Conservation (phyloP, 2,113 vertebrate genomes). For the Lota lota region DNA sequence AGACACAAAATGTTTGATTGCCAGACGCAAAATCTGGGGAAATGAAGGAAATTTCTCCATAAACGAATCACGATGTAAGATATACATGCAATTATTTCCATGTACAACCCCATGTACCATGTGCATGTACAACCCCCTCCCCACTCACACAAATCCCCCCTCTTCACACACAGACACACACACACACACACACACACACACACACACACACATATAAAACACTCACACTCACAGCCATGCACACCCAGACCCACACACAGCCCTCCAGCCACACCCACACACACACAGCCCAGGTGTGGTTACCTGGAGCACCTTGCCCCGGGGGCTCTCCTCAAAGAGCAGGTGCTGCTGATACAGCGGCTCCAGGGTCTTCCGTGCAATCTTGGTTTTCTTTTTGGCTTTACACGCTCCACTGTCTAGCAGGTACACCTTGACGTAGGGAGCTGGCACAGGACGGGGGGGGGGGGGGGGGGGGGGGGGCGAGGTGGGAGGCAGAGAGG, state of each 20-base stretch:
- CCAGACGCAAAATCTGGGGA: no score
- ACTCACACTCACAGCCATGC: background rate
- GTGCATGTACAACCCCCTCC: no score
- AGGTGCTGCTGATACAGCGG: conserved; percentile 96
- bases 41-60: no score
- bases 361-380: conserved; percentile 98
- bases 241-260: background rate
- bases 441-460: conserved; percentile 72
- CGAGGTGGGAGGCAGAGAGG: no score
- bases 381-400: conserved; percentile 99
- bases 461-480: background rate
- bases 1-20: no score
- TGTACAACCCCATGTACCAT: no score
- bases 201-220: no score
- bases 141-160: no score
- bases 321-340: conserved; percentile 94
- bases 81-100: no score
- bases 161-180: no score
- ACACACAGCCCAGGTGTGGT: conserved; percentile 34
- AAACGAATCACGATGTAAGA: no score
- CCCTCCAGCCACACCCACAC: background rate
- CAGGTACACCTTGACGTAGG: conserved; percentile 97
- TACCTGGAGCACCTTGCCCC: conserved; percentile 98
- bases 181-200: no score
- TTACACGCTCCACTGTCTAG: conserved; percentile 94